These are phyloP conservation scores for Mus musculus DNA, from an alignment of 2,113 vertebrate genomes.

Conservation along the genomic window DNA sequence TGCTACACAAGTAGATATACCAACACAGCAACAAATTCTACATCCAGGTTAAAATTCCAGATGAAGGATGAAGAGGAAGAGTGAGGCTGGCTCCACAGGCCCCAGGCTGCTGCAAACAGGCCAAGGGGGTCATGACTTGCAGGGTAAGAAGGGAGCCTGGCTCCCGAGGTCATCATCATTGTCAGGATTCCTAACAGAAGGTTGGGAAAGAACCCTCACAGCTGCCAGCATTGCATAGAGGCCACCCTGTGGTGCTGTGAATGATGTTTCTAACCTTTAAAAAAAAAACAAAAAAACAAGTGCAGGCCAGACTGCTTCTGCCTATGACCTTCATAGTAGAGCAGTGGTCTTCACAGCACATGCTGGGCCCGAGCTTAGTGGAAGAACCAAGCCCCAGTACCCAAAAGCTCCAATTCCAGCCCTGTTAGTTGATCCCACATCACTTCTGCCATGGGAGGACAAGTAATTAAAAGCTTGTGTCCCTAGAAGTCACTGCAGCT, in stretches of 20 bases:
- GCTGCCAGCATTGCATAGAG: not conserved
- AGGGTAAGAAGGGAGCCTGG: not conserved
- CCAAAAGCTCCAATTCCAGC: fast-evolving
- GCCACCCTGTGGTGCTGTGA: not conserved
- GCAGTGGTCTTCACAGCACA: fast-evolving
- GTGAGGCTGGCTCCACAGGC: not conserved
- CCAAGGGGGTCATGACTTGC: not conserved
- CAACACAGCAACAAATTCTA: not conserved
- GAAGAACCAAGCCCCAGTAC: not conserved
- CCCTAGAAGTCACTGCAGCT: not conserved
- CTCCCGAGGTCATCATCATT: not conserved
- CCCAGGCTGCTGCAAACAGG: fast-evolving
- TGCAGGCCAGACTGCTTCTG: not conserved
- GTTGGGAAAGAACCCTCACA: not conserved
- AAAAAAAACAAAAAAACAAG: not conserved
- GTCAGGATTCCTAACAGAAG: not conserved
- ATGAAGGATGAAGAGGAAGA: not conserved
- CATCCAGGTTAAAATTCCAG: not conserved
- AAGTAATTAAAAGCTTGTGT: not conserved
- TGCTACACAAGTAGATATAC: not conserved
- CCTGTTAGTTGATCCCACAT: fast-evolving
- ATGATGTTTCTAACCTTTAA: not conserved
- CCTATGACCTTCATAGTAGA: not conserved
- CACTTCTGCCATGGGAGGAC: not conserved
- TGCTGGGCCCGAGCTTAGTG: not conserved